Percentiles rank a stretch among this genome's conserved stretches.
These are phyloP conservation scores for Pinctada fucata DNA, from an alignment of 2,888 invertebrate species.

Conservation along the genomic window DNA sequence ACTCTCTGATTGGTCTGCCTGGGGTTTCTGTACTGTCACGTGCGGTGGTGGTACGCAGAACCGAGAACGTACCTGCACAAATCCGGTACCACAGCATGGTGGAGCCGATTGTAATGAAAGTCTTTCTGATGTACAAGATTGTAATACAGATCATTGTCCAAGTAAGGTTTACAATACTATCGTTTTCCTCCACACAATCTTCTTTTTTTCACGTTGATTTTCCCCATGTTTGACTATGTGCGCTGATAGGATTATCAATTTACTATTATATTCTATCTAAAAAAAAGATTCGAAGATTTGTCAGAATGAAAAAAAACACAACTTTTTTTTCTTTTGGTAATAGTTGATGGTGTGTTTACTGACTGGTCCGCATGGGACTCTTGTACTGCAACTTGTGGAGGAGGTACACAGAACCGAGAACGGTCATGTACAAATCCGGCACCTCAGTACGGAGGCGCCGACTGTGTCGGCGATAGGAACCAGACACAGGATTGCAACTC, in stretches of 20 bases:
- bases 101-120: slow-evolving; percentile 60
- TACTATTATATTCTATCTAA: too few species aligned
- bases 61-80: slow-evolving; percentile 49
- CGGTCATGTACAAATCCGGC: slow-evolving; percentile 32
- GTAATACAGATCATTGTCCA: slow-evolving; percentile 64
- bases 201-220: too few species aligned
- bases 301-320: too few species aligned
- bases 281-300: too few species aligned
- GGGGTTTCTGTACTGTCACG: slow-evolving; percentile 57
- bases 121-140: slow-evolving; percentile 45
- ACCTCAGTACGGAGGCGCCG: slow-evolving; percentile 33
- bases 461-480: slow-evolving; percentile 25
- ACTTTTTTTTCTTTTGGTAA: background rate
- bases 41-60: slow-evolving; percentile 61
- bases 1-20: slow-evolving; percentile 58
- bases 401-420: background rate
- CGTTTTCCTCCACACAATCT: too few species aligned
- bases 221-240: too few species aligned
- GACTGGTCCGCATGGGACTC: slow-evolving; percentile 4
- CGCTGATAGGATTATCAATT: too few species aligned
- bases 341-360: background rate
- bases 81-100: slow-evolving; percentile 53
- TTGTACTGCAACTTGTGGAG: background rate
- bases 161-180: slow-evolving; percentile 49
- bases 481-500: slow-evolving; percentile 26